phyloP scores from a whole-genome alignment of 2,797 vertebrate species.

The Sphenodon punctatus region DNA sequence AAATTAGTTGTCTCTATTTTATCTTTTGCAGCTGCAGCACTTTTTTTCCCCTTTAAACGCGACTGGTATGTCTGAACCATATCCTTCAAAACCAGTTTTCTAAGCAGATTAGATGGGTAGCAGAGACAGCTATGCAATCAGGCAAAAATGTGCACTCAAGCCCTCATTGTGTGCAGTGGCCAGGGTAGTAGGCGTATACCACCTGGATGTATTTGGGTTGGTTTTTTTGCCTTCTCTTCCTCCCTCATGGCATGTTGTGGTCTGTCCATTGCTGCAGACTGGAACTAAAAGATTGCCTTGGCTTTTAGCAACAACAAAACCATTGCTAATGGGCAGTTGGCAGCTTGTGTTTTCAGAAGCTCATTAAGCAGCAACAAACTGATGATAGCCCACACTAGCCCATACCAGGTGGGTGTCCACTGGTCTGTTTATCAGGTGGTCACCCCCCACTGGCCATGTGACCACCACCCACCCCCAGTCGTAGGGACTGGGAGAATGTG shows the following conservation, averaged over 20 bases:
- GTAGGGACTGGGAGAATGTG: no score
- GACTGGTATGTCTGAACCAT: constrained; percentile 68
- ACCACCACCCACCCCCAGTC: no score
- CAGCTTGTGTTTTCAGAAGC: no score
- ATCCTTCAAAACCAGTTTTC: constrained; percentile 76
- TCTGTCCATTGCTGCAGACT: neutral
- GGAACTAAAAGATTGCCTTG: constrained; percentile 10
- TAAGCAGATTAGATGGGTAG: constrained; percentile 73
- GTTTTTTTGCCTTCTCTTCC: neutral
- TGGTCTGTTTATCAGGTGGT: no score
- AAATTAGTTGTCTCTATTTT: constrained; percentile 70
- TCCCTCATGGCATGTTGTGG: neutral
- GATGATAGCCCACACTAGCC: no score
- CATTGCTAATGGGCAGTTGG: no score
- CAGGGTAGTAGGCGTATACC: constrained; percentile 41
- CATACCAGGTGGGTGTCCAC: no score
- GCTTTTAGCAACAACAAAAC: no score
- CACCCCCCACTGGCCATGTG: no score
- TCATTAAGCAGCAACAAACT: no score
- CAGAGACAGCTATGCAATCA: constrained; percentile 74
- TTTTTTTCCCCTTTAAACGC: neutral
- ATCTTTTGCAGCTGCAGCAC: constrained; percentile 71
- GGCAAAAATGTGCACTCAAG: constrained; percentile 68
- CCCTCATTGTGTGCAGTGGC: constrained; percentile 51
- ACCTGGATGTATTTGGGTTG: constrained; percentile 23